A percentile compares a stretch with the other conserved stretches of the same genome.
These are phyloP conservation scores for Furcifer pardalis DNA, from an alignment of 2,797 vertebrate species.

Conservation along the genomic window DNA sequence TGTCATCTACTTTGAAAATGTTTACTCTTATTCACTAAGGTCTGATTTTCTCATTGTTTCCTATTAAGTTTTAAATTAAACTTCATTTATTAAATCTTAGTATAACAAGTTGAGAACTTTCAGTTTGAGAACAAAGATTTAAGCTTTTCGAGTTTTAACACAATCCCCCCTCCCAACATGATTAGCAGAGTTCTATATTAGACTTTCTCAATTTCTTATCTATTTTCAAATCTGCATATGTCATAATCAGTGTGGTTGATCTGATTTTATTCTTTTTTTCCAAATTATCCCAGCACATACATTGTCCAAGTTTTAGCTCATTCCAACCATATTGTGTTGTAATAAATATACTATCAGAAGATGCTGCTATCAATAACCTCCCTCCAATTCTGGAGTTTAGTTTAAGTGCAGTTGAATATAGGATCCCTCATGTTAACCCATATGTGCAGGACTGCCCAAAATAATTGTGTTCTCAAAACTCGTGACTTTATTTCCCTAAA, in stretches of 20 bases:
- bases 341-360: too few species aligned
- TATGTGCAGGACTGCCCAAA: neutral
- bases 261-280: neutral
- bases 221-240: neutral
- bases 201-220: neutral
- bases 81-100: neutral
- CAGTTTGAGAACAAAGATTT: neutral
- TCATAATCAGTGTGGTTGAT: neutral
- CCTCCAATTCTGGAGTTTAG: too few species aligned
- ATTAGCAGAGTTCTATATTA: neutral
- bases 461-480: neutral
- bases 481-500: neutral
- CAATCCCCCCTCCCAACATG: neutral
- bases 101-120: neutral
- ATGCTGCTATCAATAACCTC: too few species aligned
- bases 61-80: neutral
- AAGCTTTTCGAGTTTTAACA: neutral
- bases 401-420: neutral
- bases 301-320: neutral
- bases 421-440: too few species aligned
- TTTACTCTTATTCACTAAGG: neutral
- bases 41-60: neutral
- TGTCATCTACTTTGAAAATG: neutral
- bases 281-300: neutral
- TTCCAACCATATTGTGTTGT: neutral